Base-by-base conservation (phyloP, 2,888 invertebrate species). In the Callyntrura sp. region DNA sequence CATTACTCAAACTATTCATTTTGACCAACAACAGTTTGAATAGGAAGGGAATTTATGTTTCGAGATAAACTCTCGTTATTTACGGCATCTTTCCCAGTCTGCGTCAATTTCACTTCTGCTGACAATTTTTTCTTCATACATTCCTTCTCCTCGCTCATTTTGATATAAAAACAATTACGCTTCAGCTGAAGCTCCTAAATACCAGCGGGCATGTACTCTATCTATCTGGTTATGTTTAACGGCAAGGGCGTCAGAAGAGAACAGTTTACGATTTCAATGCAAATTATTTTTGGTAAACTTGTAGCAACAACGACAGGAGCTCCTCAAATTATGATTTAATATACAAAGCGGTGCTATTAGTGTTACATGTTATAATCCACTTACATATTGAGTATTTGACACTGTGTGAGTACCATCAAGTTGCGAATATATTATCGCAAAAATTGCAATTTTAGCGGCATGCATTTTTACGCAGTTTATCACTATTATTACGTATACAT, bases 171-270 rank as follows among this genome's bases (percentile, higher is more conserved):
- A 35, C 11, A 51, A 57, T 57, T 23, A 60, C 60, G 8, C 20
- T 23, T 8, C 4, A 60, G 4, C 60, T 20, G 2, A 4, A 17
- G 17, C 35, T n/a, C 17, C 17, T 48, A 11, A n/a, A 43, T 23
- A 43, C 70, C 48, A 9, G 45, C 17, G 20, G 45, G 70, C 70
- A 43, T 48, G 6, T 68, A 20, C 70, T 43, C n/a, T 45, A 45
- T 73, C 12, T 51, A 45, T 73, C 12, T 51, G 17, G 35, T 35
- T 35, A 35, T 35, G 35, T 35, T 35, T 35, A 25, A 76, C 23
- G n/a, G 76, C 76, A 76, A 55, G 76, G 76, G 76, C 76, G 76
- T 76, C 51, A 51, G 25, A 51, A 48, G 60, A 17, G 60, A 17
- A 14, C 14, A 70, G 17, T 8, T 14, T 73, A 3, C 23, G 51